Conservation (phyloP, 2,113 vertebrate genomes). For the Eptesicus fuscus region DNA sequence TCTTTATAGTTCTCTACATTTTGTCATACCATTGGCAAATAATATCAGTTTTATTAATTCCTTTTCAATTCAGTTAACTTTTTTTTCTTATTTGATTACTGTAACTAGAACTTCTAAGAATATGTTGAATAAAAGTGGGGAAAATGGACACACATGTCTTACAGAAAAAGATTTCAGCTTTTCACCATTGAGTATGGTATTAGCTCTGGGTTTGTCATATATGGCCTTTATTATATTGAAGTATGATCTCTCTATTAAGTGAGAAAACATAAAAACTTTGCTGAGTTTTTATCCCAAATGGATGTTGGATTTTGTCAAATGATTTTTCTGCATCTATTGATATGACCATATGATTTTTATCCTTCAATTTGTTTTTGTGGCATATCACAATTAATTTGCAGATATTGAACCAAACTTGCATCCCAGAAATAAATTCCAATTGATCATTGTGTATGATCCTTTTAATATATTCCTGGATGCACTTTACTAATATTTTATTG, state of each 20-base stretch:
- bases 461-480: neutral
- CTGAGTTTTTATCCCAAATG: too few relatives aligned
- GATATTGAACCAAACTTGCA: neutral
- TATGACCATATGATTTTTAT: neutral
- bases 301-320: too few relatives aligned
- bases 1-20: neutral
- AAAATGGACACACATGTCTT: neutral
- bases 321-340: neutral
- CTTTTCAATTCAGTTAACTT: neutral
- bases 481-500: neutral
- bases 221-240: too few relatives aligned
- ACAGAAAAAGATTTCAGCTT: neutral
- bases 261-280: too few relatives aligned
- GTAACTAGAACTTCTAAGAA: neutral
- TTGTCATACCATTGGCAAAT: neutral
- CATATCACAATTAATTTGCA: neutral
- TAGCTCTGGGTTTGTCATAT: neutral
- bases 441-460: neutral
- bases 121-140: neutral
- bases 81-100: neutral
- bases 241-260: too few relatives aligned
- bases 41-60: neutral
- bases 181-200: neutral
- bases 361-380: neutral
- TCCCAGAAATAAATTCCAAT: too few relatives aligned